A percentile compares a stretch with the other conserved stretches of the same genome.
Conservation (phyloP, 2,113 vertebrate genomes). For the Megatriorchis doriae region DNA sequence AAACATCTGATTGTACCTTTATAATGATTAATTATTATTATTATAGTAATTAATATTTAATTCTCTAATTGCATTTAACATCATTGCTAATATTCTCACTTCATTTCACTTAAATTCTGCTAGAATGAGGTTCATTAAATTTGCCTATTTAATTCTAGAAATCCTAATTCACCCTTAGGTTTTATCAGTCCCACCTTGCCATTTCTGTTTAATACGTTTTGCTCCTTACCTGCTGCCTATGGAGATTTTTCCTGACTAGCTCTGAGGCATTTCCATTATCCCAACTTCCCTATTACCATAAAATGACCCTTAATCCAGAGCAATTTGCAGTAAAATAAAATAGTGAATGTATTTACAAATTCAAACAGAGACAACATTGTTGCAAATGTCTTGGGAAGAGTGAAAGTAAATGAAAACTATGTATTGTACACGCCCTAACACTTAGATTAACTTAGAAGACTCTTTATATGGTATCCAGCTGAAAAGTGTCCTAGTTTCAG, state of each 20-base stretch:
- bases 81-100: neutral
- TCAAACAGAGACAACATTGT: neutral
- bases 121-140: neutral
- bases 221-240: neutral
- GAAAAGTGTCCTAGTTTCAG: neutral
- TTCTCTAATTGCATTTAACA: neutral
- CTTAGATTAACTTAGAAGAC: neutral
- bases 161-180: neutral
- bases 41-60: neutral
- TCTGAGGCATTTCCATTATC: neutral
- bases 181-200: neutral
- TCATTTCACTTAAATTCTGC: neutral
- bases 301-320: neutral
- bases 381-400: neutral
- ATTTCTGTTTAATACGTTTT: neutral
- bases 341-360: neutral
- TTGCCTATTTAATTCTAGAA: neutral
- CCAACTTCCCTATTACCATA: neutral
- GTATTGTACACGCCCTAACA: neutral
- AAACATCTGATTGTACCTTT: neutral
- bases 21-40: neutral
- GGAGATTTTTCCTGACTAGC: neutral
- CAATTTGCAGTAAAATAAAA: neutral
- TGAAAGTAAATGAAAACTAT: neutral
- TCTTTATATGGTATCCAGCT: neutral